Base-by-base conservation (phyloP, 2,888 invertebrate species). In the Sclerodermus sp. region DNA sequence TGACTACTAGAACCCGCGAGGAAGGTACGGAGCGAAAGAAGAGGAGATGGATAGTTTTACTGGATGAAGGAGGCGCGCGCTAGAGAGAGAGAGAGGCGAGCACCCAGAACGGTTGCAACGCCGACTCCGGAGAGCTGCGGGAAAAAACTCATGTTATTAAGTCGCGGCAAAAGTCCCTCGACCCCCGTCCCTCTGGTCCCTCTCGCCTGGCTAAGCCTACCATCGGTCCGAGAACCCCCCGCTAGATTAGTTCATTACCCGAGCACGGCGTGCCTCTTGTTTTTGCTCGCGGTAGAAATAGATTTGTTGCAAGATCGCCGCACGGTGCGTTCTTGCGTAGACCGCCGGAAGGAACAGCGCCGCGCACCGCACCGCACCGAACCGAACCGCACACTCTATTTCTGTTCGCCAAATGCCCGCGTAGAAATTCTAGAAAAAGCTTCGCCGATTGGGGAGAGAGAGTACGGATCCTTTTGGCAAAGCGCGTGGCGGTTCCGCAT, bases 241-340 rank as follows among this genome's bases (percentile, higher is more conserved):
- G 65, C 69, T 65, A 73, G 75, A 76, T 76, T 76, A 74, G 76
- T 76, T 76, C 74, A 76, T 76, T 76, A 76, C 62, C 66, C 64
- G 61, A 23, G 62, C 67, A 51, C 64, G 64, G 64, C 70, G 65
- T 68, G 69, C 71, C 69, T 67, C 68, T 62, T 51, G 74, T 76
- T 76, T 75, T 74, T 75, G 70, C 69, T 8, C 47, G 17, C 47
- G 65, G 64, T 66, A 68, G 62, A 75, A 73, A 76, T 74, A 75
- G 75, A 75, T 76, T 75, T 69, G 74, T 75, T 68, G 69, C 67
- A 57, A 62, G 67, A 68, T 71, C 66, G 58, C 42, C 40, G 50
- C 47, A 34, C n/a, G 23, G 23, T 23, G 23, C 23, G 23, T 23
- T n/a, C n/a, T n/a, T n/a, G n/a, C n/a, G n/a, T n/a, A n/a, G n/a